Evolutionary conservation across 2,888 invertebrate species (phyloP).

Genomic region (Phaedon cochleariae): DNA sequence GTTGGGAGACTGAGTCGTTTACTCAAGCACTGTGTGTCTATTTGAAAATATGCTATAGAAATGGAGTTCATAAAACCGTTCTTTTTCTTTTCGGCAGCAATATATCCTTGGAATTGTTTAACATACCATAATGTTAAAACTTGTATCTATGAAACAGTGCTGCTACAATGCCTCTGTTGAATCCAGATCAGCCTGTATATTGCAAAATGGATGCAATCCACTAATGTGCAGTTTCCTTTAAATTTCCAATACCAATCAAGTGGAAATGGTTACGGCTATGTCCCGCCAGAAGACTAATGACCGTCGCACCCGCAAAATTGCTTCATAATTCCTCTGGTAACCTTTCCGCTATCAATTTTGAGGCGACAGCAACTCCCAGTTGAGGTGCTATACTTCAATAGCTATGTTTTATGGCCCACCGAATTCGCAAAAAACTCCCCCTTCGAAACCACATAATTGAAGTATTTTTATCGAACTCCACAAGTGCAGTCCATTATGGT

Average conservation of each 20-base stretch:
- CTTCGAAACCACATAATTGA: slow-evolving; percentile 45
- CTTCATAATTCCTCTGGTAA: slow-evolving; percentile 63
- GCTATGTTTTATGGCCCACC: slow-evolving; percentile 49
- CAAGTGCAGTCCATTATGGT: slow-evolving; percentile 39
- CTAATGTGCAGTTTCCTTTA: not conserved
- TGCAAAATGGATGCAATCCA: not conserved
- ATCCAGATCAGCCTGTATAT: not conserved
- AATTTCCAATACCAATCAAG: slow-evolving; percentile 23
- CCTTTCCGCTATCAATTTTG: slow-evolving; percentile 61
- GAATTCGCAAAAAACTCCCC: not conserved
- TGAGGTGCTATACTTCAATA: slow-evolving; percentile 56
- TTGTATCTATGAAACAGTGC: no score
- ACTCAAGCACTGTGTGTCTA: no score
- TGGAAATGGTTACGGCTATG: slow-evolving; percentile 31
- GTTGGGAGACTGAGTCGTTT: no score
- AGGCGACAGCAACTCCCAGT: slow-evolving; percentile 51
- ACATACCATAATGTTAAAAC: no score
- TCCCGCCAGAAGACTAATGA: slow-evolving; percentile 58
- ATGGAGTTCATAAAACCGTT: no score
- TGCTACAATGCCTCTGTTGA: no score
- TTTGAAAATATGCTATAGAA: no score
- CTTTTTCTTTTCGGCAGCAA: no score
- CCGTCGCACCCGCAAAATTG: slow-evolving; percentile 61
- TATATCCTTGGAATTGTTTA: no score
- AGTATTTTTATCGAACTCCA: slow-evolving; percentile 39